These are phyloP conservation scores for Merops nubicus DNA, from an alignment of 2,113 vertebrate genomes.

Conservation along the genomic window DNA sequence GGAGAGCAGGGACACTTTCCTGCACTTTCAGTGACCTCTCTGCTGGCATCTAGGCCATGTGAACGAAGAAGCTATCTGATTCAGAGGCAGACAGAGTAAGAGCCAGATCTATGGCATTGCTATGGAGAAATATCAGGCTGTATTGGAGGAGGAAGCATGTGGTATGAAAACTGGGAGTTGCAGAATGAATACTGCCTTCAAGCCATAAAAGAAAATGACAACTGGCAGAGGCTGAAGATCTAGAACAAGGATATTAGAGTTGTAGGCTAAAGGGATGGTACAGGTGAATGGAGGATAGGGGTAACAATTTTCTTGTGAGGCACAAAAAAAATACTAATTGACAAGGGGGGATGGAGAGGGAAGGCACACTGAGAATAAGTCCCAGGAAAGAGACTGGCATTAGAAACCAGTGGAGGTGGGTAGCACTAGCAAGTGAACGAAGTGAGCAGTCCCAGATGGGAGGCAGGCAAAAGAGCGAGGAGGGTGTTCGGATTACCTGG, in stretches of 20 bases:
- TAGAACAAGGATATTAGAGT: background rate
- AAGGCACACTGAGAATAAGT: background rate
- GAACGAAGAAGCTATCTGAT: background rate
- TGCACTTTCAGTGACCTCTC: slow-evolving; percentile 47
- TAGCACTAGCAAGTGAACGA: accelerated
- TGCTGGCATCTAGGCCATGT: background rate
- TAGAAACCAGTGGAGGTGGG: background rate
- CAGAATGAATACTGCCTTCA: background rate
- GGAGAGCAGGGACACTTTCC: background rate
- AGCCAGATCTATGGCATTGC: background rate
- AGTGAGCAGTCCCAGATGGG: background rate
- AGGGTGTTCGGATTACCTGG: background rate
- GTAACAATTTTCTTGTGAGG: background rate
- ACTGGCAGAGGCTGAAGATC: background rate
- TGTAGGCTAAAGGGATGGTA: background rate
- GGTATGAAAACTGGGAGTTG: background rate
- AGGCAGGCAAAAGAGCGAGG: background rate
- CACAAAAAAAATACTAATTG: background rate
- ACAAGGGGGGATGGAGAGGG: background rate
- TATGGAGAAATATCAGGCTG: background rate
- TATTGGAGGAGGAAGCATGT: background rate
- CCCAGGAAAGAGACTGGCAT: background rate
- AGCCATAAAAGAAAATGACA: background rate
- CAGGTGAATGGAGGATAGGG: background rate
- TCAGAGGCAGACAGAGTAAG: background rate